Base-by-base conservation (phyloP, 2,113 vertebrate genomes). In the Panurus biarmicus region DNA sequence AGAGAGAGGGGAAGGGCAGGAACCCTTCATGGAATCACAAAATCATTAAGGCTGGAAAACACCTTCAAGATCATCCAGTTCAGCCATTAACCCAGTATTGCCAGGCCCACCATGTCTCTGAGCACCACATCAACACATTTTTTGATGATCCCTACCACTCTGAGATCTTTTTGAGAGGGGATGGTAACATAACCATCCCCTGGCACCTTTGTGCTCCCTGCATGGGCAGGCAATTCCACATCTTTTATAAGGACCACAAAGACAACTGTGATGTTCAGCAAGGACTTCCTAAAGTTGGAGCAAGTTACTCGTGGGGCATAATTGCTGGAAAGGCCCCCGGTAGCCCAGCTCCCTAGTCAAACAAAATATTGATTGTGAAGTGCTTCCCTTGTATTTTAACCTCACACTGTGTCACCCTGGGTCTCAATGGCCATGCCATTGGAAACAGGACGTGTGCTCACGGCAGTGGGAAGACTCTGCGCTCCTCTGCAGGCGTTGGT, bases 391-490 rank as follows among this genome's bases (percentile, higher is more conserved):
- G 20, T 40, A 7, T 82, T 84, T 89, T 85, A 70, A 36, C 9
- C 40, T 64, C 65, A 6, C 11, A 3, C 17, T 1, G 3, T 66
- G 23, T 45, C 36, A 16, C 0, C 2, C 22, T 56, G 60, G 38
- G 14, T 71, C 69, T 86, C 48, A 3, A 0, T 0, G 28, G 53
- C 29, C 28, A 0, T 1, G 8, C 2, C 9, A 22, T 5, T 48
- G 75, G 74, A 11, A 74, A 33, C 51, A 48, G 51, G 76, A 42
- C 5, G 11, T 26, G 35, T 50, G 38, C 21, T 87, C 65, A 14
- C 23, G 50, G 2, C 2, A 6, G 26, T 0, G 2, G 69, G 51
- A 54, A 25, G 25, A 22, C 31, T 51, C 0, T 0, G 2, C 0
- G 1, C 21, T 89, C 70, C 26, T 40, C 44, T 61, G 28, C 0